Percentiles rank a stretch among this genome's conserved stretches.
These are phyloP conservation scores for Anableps anableps DNA, from an alignment of 2,797 vertebrate genomes.

Conservation along the genomic window DNA sequence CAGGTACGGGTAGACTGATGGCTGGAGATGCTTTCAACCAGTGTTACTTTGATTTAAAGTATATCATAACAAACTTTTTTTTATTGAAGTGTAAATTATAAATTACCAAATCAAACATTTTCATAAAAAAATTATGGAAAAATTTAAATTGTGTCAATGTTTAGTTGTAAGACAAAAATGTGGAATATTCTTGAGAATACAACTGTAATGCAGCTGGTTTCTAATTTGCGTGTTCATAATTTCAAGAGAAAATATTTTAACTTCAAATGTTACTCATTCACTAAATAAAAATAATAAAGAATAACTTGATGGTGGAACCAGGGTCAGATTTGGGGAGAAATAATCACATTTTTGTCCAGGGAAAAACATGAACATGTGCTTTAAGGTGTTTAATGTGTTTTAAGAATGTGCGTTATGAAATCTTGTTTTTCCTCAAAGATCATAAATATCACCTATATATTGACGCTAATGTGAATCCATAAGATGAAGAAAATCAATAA, in stretches of 20 bases:
- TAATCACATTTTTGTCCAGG: not conserved
- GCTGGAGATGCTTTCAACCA: slow-evolving; percentile 49
- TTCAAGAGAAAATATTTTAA: not conserved
- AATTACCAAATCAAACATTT: not conserved
- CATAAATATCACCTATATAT: not conserved
- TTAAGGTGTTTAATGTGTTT: not conserved
- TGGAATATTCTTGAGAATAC: not conserved
- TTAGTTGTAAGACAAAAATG: not conserved
- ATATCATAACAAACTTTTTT: not conserved
- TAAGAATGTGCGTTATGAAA: not conserved
- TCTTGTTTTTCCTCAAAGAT: not conserved
- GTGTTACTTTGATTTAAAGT: not conserved
- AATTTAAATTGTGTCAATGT: not conserved
- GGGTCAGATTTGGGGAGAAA: not conserved
- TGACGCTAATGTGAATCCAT: not conserved
- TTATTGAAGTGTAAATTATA: not conserved
- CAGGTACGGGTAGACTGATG: slow-evolving; percentile 79
- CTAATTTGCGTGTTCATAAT: not conserved
- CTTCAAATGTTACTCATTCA: not conserved
- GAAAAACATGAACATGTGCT: not conserved
- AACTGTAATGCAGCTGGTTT: not conserved
- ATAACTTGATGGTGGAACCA: not conserved
- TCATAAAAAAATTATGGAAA: not conserved
- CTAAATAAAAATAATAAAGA: not conserved
- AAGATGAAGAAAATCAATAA: not conserved